Percentiles rank a stretch among this genome's conserved stretches.
phyloP scores from a whole-genome alignment of 92 coral and sea anemone genomes.

The Parazoanthus atlanticus region DNA sequence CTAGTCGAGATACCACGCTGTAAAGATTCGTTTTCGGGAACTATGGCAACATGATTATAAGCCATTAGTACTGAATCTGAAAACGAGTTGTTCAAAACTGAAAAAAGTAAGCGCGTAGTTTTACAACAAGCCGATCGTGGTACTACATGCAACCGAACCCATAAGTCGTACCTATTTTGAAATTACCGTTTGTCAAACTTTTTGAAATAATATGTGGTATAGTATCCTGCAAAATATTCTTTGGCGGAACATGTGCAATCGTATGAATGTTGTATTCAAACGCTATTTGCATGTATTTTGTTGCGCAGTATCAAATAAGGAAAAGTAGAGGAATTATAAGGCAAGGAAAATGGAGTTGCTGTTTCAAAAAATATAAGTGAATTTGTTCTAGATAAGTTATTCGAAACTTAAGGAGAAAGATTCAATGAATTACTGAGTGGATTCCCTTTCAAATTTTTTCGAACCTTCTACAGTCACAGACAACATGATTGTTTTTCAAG shows the following conservation, averaged over 20 bases:
- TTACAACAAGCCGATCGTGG: neutral
- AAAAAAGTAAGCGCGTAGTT: neutral
- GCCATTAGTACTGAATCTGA: neutral
- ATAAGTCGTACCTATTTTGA: neutral
- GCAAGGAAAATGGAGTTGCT: too few species aligned
- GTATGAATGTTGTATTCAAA: neutral
- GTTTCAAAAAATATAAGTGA: too few species aligned
- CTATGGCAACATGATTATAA: constrained; percentile 16
- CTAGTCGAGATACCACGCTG: neutral
- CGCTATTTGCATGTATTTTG: neutral
- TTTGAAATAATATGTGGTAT: neutral
- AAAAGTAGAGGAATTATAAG: too few species aligned
- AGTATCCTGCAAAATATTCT: too few species aligned
- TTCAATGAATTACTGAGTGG: neutral
- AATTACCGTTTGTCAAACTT: neutral
- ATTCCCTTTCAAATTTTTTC: neutral
- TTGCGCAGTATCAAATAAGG: too few species aligned
- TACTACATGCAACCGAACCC: neutral
- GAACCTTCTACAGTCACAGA: neutral
- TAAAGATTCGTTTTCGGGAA: neutral
- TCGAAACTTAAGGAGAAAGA: too few species aligned
- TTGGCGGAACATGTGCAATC: neutral
- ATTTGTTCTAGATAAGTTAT: too few species aligned
- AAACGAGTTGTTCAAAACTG: neutral
- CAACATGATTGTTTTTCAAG: neutral